A percentile compares a stretch with the other conserved stretches of the same genome.
Evolutionary conservation across 2,797 vertebrate genomes (phyloP).

Genomic region (Xiphophorus birchmanni): DNA sequence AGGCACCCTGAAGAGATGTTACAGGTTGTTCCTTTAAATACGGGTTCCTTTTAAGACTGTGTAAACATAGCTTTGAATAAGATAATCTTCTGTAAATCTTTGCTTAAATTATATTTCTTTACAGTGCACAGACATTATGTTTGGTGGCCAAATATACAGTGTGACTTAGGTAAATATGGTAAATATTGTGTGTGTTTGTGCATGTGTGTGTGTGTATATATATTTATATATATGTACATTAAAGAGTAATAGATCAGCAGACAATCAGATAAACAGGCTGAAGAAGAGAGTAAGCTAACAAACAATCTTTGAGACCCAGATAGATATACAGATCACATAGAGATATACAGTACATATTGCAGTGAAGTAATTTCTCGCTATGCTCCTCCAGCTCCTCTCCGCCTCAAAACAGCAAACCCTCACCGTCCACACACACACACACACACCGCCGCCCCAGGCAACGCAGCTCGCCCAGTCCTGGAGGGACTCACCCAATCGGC

Average conservation of each 20-base stretch:
- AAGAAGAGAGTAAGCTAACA: constrained; percentile 77
- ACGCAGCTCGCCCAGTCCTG: constrained; percentile 43
- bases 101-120: constrained; percentile 83
- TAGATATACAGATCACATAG: constrained; percentile 77
- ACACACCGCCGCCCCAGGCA: constrained; percentile 36
- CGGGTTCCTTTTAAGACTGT: constrained; percentile 77
- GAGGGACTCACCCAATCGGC: constrained; percentile 63
- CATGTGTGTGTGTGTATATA: constrained; percentile 10
- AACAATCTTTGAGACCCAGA: constrained; percentile 78
- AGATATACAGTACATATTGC: constrained; percentile 80
- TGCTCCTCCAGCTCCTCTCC: constrained; percentile 51
- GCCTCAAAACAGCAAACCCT: constrained; percentile 34
- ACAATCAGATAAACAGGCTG: constrained; percentile 80
- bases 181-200: constrained; percentile 75
- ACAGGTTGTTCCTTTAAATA: constrained; percentile 75
- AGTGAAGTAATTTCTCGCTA: constrained; percentile 60
- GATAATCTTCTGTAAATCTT: constrained; percentile 83
- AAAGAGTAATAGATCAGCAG: constrained; percentile 79
- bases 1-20: constrained; percentile 86
- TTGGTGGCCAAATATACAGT: constrained; percentile 81
- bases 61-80: constrained; percentile 83
- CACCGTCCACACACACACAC: constrained; percentile 39
- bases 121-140: constrained; percentile 82
- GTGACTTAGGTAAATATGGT: constrained; percentile 80
- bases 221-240: constrained; percentile 77